These are phyloP conservation scores for Orius insidiosus DNA, from an alignment of 1,140 invertebrate genomes.

Conservation along the genomic window DNA sequence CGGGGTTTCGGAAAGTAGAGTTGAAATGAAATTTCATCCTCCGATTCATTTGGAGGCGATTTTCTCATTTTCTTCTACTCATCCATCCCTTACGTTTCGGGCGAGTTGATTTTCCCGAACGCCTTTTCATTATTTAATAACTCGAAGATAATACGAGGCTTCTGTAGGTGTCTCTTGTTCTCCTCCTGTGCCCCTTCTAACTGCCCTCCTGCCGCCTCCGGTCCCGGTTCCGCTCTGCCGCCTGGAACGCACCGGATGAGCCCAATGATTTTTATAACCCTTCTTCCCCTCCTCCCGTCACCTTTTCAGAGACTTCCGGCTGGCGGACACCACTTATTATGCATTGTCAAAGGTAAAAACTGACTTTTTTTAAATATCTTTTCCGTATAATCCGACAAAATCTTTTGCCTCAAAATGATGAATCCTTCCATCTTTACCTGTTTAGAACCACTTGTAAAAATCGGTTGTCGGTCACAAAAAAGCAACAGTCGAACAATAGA, in stretches of 20 bases:
- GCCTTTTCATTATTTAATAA: background rate
- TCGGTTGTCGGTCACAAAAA: no score
- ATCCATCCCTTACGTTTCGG: background rate
- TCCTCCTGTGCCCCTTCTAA: constrained; percentile 5
- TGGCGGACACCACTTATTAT: constrained; percentile 18
- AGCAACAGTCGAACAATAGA: no score
- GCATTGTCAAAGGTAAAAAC: constrained; percentile 19
- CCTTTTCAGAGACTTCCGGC: background rate
- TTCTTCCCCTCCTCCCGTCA: constrained; percentile 11
- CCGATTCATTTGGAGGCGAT: background rate
- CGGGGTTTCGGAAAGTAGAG: no score
- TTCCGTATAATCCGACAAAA: no score
- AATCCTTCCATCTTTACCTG: no score
- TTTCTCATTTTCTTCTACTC: background rate
- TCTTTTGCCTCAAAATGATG: no score
- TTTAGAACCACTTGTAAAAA: no score
- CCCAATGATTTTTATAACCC: constrained; percentile 21
- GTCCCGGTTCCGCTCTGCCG: constrained; percentile 12
- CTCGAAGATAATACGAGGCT: background rate
- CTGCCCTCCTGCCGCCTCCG: background rate
- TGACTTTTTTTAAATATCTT: no score
- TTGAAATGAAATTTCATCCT: no score
- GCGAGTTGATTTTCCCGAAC: background rate
- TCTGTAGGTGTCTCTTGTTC: background rate
- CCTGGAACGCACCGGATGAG: constrained; percentile 21